These are phyloP conservation scores for Linurgus olivaceus DNA, from an alignment of 2,797 vertebrate species.

Conservation along the genomic window DNA sequence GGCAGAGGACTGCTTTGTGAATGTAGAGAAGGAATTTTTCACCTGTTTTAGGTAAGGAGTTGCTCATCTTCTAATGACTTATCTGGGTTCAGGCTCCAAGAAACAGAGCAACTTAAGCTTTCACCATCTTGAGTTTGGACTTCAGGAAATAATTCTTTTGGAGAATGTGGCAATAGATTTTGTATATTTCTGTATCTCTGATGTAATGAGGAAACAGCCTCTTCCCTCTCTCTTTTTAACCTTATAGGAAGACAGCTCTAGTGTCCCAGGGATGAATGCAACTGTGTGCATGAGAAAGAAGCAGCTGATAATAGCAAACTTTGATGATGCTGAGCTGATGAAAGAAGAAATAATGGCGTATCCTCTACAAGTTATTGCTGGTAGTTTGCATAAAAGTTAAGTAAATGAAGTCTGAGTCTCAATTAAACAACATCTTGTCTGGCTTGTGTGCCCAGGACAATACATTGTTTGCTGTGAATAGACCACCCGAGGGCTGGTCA, in stretches of 20 bases:
- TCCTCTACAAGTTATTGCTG: neutral
- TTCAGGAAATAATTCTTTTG: neutral
- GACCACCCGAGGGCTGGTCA: constrained; percentile 66
- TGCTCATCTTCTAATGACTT: neutral
- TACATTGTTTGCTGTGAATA: constrained; percentile 61
- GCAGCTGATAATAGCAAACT: neutral
- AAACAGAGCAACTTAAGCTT: neutral
- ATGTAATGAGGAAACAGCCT: neutral
- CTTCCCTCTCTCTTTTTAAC: neutral
- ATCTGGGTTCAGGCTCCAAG: neutral
- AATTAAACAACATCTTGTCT: constrained; percentile 43
- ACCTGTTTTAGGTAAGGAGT: neutral
- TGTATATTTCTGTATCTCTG: neutral
- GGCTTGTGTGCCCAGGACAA: constrained; percentile 43
- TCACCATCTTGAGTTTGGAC: neutral
- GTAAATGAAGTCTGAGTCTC: constrained; percentile 37
- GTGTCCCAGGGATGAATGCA: neutral
- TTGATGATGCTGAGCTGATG: neutral
- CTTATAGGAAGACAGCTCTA: neutral
- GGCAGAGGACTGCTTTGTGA: neutral
- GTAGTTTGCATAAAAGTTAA: constrained; percentile 45
- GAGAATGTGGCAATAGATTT: neutral
- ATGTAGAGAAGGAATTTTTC: neutral
- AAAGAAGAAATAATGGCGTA: constrained; percentile 7
- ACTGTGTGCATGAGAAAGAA: neutral